These are phyloP conservation scores for Lethenteron camtschaticum DNA, from an alignment of 2,113 vertebrate genomes.

Conservation along the genomic window DNA sequence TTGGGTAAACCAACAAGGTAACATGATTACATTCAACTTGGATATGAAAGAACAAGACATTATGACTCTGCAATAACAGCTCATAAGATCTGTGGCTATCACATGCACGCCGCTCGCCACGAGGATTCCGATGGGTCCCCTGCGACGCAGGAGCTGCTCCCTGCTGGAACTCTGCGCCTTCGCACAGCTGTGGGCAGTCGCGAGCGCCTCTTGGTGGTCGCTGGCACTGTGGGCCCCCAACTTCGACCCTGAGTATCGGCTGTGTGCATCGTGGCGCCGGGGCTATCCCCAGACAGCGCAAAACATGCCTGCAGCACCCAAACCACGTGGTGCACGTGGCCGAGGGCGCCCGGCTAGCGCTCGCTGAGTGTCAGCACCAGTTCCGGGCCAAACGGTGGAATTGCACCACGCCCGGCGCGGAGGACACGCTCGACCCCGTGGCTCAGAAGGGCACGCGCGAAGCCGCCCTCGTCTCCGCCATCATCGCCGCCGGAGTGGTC, in stretches of 20 bases:
- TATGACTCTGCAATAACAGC: too few species aligned
- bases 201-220: too few species aligned
- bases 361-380: slow-evolving; percentile 8
- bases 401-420: slow-evolving; percentile 6
- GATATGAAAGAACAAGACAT: too few species aligned
- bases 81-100: too few species aligned
- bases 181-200: too few species aligned
- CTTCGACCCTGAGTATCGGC: neutral
- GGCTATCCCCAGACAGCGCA: neutral
- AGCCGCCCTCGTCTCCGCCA: slow-evolving; percentile 8
- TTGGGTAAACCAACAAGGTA: too few species aligned
- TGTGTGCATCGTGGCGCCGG: neutral
- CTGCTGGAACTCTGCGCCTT: too few species aligned
- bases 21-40: too few species aligned
- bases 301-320: slow-evolving; percentile 5
- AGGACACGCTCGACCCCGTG: neutral
- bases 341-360: slow-evolving; percentile 7
- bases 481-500: slow-evolving; percentile 7
- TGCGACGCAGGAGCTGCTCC: too few species aligned
- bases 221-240: too few species aligned
- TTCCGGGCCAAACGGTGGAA: slow-evolving; percentile 9
- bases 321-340: slow-evolving; percentile 8
- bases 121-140: too few species aligned
- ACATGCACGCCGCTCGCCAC: too few species aligned
- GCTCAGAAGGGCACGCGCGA: slow-evolving; percentile 7